Evolutionary conservation across 2,797 vertebrate species (phyloP).

Genomic region (Mastacembelus armatus): DNA sequence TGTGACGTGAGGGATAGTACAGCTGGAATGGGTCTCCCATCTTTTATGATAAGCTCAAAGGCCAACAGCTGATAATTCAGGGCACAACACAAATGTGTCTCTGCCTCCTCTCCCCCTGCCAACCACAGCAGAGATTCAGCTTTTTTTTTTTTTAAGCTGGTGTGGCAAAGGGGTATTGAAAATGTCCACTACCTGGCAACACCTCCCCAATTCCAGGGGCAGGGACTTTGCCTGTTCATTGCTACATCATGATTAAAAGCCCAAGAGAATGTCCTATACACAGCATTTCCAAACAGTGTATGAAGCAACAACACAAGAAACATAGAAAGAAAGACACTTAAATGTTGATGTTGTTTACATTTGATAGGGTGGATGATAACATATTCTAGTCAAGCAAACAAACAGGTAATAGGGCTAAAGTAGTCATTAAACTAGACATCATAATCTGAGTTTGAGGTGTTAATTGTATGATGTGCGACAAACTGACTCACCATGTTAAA

Average conservation of each 20-base stretch:
- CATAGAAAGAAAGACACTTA: not conserved
- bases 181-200: not conserved
- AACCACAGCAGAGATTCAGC: not conserved
- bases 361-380: not conserved
- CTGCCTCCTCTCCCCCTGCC: not conserved
- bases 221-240: not conserved
- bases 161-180: not conserved
- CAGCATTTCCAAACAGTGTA: too few relatives aligned
- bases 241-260: not conserved
- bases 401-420: not conserved
- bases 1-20: conserved; percentile 67
- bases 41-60: conserved; percentile 51
- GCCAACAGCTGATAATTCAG: conserved; percentile 73
- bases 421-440: conserved; percentile 5
- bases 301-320: not conserved
- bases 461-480: not conserved
- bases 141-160: conserved; percentile 18
- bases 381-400: not conserved
- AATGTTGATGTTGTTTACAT: not conserved
- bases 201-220: conserved; percentile 8
- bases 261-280: too few relatives aligned
- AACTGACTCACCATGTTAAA: conserved; percentile 28
- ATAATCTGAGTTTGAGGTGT: not conserved
- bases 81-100: conserved; percentile 20
- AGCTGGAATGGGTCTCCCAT: conserved; percentile 58